phyloP scores from a whole-genome alignment of 2,888 invertebrate species.

The Ischnus inquisitorius region DNA sequence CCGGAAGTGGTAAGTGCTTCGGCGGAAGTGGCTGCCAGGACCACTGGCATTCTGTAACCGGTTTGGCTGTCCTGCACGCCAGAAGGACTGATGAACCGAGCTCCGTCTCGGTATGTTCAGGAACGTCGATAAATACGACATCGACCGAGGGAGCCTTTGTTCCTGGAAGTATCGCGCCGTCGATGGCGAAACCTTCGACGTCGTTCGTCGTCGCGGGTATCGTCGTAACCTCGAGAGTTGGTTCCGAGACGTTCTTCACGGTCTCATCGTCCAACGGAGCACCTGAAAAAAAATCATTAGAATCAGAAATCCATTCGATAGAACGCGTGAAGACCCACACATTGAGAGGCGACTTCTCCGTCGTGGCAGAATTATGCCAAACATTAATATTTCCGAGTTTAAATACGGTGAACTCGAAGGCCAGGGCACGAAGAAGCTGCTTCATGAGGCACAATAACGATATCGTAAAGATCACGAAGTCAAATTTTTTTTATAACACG shows the following conservation, averaged over 20 bases:
- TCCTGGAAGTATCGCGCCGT: conserved; percentile 76
- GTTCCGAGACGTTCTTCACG: conserved; percentile 2
- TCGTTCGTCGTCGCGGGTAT: conserved; percentile 35
- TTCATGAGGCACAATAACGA: no score
- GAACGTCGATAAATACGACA: conserved; percentile 79
- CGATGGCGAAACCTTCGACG: conserved; percentile 77
- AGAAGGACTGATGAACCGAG: conserved; percentile 81
- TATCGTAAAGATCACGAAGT: no score
- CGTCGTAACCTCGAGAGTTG: conserved; percentile 32
- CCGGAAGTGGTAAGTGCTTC: conserved; percentile 80
- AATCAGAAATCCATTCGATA: background rate
- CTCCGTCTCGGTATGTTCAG: conserved; percentile 79
- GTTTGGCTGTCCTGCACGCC: conserved; percentile 79
- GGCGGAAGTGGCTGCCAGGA: conserved; percentile 83
- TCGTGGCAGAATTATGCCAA: no score
- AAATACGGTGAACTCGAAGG: no score
- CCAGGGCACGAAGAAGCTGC: no score
- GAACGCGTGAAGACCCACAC: no score
- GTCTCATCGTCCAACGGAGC: conserved; percentile 39
- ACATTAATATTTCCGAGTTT: no score
- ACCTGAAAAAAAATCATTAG: conserved; percentile 6
- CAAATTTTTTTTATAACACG: no score
- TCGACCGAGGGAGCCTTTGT: conserved; percentile 72
- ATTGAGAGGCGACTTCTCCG: no score
- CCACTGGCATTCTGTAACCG: conserved; percentile 83